Base-by-base conservation (phyloP, 2,113 vertebrate species). In the Anser cygnoides region DNA sequence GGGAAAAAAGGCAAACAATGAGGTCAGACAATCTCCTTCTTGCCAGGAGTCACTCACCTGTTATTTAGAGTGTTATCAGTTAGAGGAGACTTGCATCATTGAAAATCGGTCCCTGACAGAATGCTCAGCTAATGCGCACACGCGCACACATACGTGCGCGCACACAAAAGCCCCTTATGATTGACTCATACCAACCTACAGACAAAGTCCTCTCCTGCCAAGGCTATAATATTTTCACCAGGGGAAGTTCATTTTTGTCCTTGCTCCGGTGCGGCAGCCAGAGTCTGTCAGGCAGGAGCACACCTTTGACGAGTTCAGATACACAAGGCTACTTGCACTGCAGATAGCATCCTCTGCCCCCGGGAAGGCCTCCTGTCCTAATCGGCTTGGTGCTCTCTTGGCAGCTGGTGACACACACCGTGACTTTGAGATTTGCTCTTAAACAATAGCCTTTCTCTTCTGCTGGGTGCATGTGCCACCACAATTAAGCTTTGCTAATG, bases 1-100 rank as follows among this genome's bases (percentile, higher is more conserved):
- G 98, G 98, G 97, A 96, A 88, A 58, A 96, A 98, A 99, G 98
- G 99, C 99, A 99, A 99, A 99, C 99, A 99, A 99, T 99, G 99
- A 99, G 99, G 99, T 99, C 99, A 99, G 99, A 98, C 99, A 99
- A 99, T 99, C 99, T 99, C 98, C 98, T 99, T 97, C 98, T 99
- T 98, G 98, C 99, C 99, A 99, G 99, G 98, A 99, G 98, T 99
- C 99, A 98, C 99, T 99, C 99, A 99, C 99, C 99, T 99, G 99
- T 99, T 99, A 99, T 99, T 99, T 98, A 98, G 98, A 98, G 98
- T 98, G 98, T 99, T 99, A 99, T 99, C 99, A 98, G 98, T 97
- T 98, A 92, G 96, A 97, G 98, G 98, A 95, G 98, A 98, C 98
- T 98, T 97, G 98, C 98, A 98, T 97, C 77, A 93, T 94, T 96